phyloP scores from a whole-genome alignment of 2,113 vertebrate genomes.

The Lagopus muta region DNA sequence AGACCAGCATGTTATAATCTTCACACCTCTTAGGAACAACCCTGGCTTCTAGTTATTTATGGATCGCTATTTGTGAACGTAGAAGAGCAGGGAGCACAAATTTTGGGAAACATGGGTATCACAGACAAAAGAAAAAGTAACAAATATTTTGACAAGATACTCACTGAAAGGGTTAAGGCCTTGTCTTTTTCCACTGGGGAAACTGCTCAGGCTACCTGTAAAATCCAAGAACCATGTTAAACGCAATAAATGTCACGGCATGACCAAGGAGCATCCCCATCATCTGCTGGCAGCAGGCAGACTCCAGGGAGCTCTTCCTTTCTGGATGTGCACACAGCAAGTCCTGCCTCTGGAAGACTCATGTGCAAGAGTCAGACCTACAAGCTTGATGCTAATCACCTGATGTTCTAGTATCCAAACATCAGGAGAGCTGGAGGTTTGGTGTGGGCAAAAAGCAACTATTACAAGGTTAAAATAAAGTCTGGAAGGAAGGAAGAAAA shows the following conservation, averaged over 20 bases:
- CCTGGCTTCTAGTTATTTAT: not conserved
- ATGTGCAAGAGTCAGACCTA: not conserved
- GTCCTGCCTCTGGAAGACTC: not conserved
- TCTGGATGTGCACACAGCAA: not conserved
- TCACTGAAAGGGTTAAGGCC: conserved; percentile 93
- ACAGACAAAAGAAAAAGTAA: not conserved
- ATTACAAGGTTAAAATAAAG: not conserved
- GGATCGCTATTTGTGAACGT: not conserved
- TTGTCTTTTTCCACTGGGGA: conserved; percentile 88
- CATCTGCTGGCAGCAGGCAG: not conserved
- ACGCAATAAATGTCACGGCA: not conserved
- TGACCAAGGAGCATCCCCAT: not conserved
- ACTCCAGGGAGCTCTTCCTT: not conserved
- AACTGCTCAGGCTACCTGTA: conserved; percentile 85
- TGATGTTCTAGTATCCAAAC: not conserved
- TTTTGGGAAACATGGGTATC: not conserved
- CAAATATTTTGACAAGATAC: conserved; percentile 74
- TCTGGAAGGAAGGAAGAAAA: not conserved
- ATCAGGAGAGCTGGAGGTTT: not conserved
- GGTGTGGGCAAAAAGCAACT: not conserved
- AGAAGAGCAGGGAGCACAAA: not conserved
- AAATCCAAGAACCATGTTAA: conserved; percentile 63
- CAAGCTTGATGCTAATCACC: not conserved
- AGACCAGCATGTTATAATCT: not conserved
- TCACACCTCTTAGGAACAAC: not conserved